Conservation (phyloP, 2,797 vertebrate species). For the Anolis apletophallus region DNA sequence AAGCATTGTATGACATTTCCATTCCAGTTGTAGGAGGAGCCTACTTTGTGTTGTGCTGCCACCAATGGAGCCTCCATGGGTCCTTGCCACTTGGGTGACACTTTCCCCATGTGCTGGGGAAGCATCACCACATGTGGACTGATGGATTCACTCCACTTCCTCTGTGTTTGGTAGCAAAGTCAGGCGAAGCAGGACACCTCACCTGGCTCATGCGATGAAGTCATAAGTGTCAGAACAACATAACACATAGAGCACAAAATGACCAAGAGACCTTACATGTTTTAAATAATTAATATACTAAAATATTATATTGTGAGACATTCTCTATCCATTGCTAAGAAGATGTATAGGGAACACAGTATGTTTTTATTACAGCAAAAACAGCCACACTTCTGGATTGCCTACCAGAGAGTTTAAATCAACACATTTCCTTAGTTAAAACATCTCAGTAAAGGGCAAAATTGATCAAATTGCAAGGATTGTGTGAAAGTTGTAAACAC, state of each 20-base stretch:
- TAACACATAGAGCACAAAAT: not conserved
- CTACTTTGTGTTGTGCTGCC: no score
- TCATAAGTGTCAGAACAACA: not conserved
- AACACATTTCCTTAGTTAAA: slow-evolving; percentile 20
- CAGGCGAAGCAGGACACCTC: no score
- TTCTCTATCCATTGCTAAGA: not conserved
- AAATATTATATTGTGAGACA: not conserved
- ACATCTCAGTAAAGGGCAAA: slow-evolving; percentile 5
- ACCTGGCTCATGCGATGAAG: no score
- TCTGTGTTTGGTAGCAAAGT: no score
- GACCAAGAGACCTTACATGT: not conserved
- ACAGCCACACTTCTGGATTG: not conserved
- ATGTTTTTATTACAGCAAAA: not conserved
- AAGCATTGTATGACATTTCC: no score
- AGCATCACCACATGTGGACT: no score
- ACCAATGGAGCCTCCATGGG: no score
- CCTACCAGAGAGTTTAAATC: not conserved
- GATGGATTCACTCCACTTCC: no score
- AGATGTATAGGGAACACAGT: not conserved
- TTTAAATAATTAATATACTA: not conserved
- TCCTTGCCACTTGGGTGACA: no score
- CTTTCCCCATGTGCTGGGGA: no score
- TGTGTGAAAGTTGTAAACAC: not conserved
- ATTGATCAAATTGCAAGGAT: not conserved
- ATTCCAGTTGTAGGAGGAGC: no score